These are phyloP conservation scores for Myrmecobius fasciatus DNA, from an alignment of 2,113 vertebrate genomes.

Conservation along the genomic window DNA sequence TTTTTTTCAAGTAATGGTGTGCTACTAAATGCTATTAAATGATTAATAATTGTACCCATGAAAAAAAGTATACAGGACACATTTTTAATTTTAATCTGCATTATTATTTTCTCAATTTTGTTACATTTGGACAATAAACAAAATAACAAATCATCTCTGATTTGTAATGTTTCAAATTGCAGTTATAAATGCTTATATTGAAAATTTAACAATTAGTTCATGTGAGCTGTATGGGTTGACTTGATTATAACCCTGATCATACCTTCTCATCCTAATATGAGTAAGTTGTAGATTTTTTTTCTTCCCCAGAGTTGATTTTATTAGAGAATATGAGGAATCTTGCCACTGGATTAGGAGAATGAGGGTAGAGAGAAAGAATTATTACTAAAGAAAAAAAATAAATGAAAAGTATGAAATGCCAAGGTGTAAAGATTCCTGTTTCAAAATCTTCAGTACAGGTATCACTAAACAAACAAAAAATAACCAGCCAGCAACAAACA, in stretches of 20 bases:
- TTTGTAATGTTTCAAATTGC: not conserved
- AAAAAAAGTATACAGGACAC: not conserved
- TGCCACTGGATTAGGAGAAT: not conserved
- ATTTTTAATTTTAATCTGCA: not conserved
- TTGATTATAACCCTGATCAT: not conserved
- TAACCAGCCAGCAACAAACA: too few species aligned
- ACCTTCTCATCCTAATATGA: not conserved
- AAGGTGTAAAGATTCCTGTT: not conserved
- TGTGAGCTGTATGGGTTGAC: not conserved
- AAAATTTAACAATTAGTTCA: not conserved
- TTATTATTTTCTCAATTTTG: not conserved
- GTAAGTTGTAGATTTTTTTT: not conserved
- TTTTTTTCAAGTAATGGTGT: not conserved
- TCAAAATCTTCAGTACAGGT: not conserved
- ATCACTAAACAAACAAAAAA: not conserved
- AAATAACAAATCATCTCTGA: not conserved
- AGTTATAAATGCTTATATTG: not conserved
- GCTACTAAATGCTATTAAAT: not conserved
- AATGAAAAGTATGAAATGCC: not conserved
- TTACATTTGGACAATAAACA: not conserved
- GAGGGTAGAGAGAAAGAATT: not conserved
- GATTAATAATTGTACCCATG: not conserved
- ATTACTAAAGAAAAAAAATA: not conserved
- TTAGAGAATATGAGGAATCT: not conserved
- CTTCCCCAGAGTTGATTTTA: not conserved